phyloP scores from a whole-genome alignment of 2,797 vertebrate species.

The Pipistrellus kuhlii region DNA sequence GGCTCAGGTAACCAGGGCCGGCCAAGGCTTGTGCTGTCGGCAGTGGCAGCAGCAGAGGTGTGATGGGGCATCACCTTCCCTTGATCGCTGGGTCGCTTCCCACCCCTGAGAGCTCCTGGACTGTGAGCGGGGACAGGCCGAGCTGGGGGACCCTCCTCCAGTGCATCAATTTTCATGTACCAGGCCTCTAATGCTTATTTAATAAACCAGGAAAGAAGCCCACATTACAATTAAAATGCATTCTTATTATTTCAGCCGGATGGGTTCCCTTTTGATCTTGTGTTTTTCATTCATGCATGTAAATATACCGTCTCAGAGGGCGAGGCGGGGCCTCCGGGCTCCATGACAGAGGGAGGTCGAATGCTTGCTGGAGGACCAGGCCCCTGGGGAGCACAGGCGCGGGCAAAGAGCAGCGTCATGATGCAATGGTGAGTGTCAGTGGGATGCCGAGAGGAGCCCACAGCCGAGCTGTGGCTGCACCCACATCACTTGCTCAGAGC shows the following conservation, averaged over 20 bases:
- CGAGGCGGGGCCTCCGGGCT: background rate
- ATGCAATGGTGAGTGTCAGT: accelerated
- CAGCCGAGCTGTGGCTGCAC: background rate
- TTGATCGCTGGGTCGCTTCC: too few relatives aligned
- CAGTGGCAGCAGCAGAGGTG: too few relatives aligned
- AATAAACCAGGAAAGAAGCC: background rate
- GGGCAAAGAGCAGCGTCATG: background rate
- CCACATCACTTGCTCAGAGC: background rate
- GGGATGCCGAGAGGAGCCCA: accelerated
- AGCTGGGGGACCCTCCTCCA: too few relatives aligned
- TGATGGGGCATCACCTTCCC: too few relatives aligned
- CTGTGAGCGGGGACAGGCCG: too few relatives aligned
- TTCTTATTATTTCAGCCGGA: background rate
- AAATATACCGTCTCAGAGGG: accelerated
- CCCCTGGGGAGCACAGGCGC: background rate
- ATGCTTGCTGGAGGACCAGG: background rate
- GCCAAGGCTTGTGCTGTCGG: too few relatives aligned
- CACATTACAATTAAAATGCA: background rate
- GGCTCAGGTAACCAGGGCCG: too few relatives aligned
- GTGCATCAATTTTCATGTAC: too few relatives aligned
- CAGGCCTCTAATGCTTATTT: too few relatives aligned
- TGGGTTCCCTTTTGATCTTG: background rate
- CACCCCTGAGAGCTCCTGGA: too few relatives aligned
- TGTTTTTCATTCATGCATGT: accelerated
- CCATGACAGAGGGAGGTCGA: accelerated